Evolutionary conservation across 2,113 vertebrate species (phyloP), one percentile per base, ranked within the genome.

Genomic region (Ptychochromis oligacanthus): DNA sequence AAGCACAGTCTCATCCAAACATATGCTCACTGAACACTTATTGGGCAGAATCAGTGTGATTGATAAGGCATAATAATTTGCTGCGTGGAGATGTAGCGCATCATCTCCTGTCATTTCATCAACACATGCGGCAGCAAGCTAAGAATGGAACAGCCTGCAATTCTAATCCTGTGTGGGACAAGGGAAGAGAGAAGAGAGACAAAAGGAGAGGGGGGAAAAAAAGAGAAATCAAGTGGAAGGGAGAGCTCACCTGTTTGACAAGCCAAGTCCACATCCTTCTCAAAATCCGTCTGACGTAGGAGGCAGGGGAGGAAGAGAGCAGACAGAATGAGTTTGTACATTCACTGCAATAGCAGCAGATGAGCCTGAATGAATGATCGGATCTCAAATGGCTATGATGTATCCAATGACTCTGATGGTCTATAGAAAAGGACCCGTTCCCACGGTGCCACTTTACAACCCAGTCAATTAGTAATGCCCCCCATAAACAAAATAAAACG

Each of bases 241-340:
- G 40, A 64, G 7, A 22, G 43, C 96, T 97, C 95, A 98, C 98
- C 98, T 95, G 98, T 98, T 95, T 99, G 98, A 95, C 98, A 99
- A 12, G 98, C 98, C 95, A 99, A 94, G 96, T 99, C 98, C 94
- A 99, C 98, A 14, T 99, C 98, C 95, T 99, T 99, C 96, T 99
- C 98, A 96, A 99, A 99, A 93, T 99, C 98, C 96, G 98, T 97
- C 98, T 99, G 96, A 95, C 93, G 90, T 91, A 95, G 79, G 38
- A 83, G 79, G 78, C 15, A 17, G 13, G 77, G 55, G 3, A 52
- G 24, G 54, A 55, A 86, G 81, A 90, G 75, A 91, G 75, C 49
- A 83, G n/a, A 84, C 10, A 75, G 62, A 81, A 64, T 88, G 56
- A 84, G 75, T 80, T 55, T 24, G 83, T 76, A 26, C 43, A 74